A percentile compares a stretch with the other conserved stretches of the same genome.
Evolutionary conservation across 2,113 vertebrate genomes (phyloP).

Genomic region (Rhagologus leucostigma): DNA sequence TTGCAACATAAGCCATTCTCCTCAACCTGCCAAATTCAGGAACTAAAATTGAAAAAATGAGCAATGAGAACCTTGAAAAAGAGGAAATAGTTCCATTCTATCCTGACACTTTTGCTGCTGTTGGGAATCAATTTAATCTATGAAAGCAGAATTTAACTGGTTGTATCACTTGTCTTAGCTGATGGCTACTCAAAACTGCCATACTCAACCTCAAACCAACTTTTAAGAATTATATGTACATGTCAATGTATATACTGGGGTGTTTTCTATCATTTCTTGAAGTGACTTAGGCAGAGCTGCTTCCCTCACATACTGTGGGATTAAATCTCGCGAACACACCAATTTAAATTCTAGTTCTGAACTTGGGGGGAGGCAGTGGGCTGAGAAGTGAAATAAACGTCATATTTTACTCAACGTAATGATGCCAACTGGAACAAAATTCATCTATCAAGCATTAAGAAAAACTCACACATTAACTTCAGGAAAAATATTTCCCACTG

Average conservation of each 20-base stretch:
- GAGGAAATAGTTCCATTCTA: not conserved
- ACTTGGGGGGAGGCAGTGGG: not conserved
- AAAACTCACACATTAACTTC: not conserved
- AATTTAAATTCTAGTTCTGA: not conserved
- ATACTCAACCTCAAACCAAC: not conserved
- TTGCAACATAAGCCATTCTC: not conserved
- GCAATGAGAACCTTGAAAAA: not conserved
- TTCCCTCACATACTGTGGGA: not conserved
- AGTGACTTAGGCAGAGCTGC: not conserved
- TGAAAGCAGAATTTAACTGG: not conserved
- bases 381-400: not conserved
- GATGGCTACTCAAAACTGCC: not conserved
- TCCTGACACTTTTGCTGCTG: not conserved
- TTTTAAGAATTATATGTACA: not conserved
- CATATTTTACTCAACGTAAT: not conserved
- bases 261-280: not conserved
- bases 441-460: not conserved
- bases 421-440: not conserved
- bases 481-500: not conserved
- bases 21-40: not conserved
- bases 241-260: not conserved
- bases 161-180: not conserved
- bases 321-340: not conserved
- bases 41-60: not conserved
- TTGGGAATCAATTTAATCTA: not conserved